Base-by-base conservation (phyloP, 2,113 vertebrate species). In the Morone chrysops region DNA sequence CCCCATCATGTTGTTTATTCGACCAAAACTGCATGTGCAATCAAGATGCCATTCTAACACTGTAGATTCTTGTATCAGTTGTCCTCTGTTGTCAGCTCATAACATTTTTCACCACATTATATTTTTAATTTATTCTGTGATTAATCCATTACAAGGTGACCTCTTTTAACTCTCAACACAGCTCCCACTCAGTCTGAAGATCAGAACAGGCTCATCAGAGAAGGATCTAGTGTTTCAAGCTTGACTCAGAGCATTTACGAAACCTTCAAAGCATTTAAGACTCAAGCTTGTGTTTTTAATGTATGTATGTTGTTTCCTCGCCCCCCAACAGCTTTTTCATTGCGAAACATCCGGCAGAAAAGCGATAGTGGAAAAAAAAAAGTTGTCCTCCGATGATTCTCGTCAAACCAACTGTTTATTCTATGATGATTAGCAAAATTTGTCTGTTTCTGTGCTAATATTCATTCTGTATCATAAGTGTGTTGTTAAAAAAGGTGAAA, bases 401-500 rank as follows among this genome's bases (percentile, higher is more conserved):
- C 79, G 80, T 87, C 75, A 82, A 88, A 83, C 84, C 65, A 78
- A 79, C 80, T 88, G 71, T 81, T 84, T 78, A 79, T 85, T 89
- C 83, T 82, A 73, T 77, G 75, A 89, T 68, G 65, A 83, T 73
- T 57, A 68, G 16, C 57, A 76, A 59, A 69, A 80, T 70, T 3
- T 82, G 84, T 88, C 77, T 85, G 84, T 89, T 89, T 83, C 69
- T 87, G 83, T 92, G 84, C 70, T 89, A 90, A 89, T 90, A 92
- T 66, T 76, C 86, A 90, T 84, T 85, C 70, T 93, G 89, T 93
- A 88, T 87, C 83, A 89, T 86, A 86, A 68, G 61, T 91, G 89
- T 93, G 76, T 82, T 87, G 78, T 87, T 74, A 61, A 81, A 89
- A 86, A 83, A 61, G 8, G 43, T 75, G 75, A 18, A 83, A 90